Evolutionary conservation across 1,140 invertebrate species (phyloP), one percentile per base, ranked within the genome.

Genomic region (Trichonephila inaurata): DNA sequence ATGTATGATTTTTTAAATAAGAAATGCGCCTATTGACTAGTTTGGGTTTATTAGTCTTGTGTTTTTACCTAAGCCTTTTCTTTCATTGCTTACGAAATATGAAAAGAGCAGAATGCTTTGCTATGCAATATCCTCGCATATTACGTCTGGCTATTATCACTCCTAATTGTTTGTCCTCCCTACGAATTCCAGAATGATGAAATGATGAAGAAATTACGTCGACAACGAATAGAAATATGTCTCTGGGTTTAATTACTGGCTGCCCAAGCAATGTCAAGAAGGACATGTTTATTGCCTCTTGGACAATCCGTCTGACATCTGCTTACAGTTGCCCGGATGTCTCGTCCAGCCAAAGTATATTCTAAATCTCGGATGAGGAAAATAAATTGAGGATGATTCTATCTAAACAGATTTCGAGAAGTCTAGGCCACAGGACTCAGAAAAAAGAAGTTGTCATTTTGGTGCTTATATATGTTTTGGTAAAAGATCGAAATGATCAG

Each of bases 201-300:
- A 61, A 72, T 24, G 33, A 16, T 91, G 89, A 61, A 58, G 28
- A 91, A 91, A 82, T 77, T 91, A 91, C 12, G 89, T 62, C 69
- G 89, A 91, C 89, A 91, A 82, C 24, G 44, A 28, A 61, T 91
- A 62, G 58, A 91, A 91, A 77, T 91, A 91, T 91, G 69, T 91
- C 77, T 16, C 60, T 21, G 72, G 89, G 82, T 91, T 81, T 91
- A 91, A 91, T 91, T 91, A 91, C 69, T 58, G 21, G 24, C 40
- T 82, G 64, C 66, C 58, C 58, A 77, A 44, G 40, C 44, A 44
- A 81, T 72, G 60, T 91, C 21, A 40, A 16, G 64, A n/a, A 18
- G 44, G 89, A 91, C 89, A 91, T 91, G 44, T 91, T 91, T 91
- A 91, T 91, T 91, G 33, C 33, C 14, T 24, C 18, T 60, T 18